Percentiles rank a stretch among this genome's conserved stretches.
These are phyloP conservation scores for Pionites leucogaster DNA, from an alignment of 2,113 vertebrate genomes.

Conservation along the genomic window DNA sequence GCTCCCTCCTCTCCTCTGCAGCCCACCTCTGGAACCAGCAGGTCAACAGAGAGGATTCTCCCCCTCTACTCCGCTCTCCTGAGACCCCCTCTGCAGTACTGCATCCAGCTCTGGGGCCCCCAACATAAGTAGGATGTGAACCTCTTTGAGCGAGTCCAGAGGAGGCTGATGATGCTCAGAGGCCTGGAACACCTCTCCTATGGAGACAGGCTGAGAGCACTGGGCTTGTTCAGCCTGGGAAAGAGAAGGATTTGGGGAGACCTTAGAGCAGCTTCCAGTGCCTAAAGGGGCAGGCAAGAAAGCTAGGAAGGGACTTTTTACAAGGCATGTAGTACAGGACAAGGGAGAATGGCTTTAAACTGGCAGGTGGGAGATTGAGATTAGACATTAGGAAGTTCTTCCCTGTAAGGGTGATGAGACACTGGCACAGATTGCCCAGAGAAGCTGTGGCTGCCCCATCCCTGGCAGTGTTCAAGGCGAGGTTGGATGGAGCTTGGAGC, in stretches of 20 bases:
- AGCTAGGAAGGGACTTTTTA: not conserved
- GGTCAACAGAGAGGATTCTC: not conserved
- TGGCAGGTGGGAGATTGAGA: rapidly evolving
- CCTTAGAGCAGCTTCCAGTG: not conserved
- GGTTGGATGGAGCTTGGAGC: rapidly evolving
- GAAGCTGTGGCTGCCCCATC: not conserved
- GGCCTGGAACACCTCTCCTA: not conserved
- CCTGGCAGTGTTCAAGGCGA: not conserved
- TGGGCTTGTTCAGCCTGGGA: not conserved
- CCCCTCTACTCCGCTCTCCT: not conserved
- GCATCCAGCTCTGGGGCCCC: not conserved
- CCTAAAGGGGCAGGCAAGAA: not conserved
- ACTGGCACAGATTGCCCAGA: not conserved
- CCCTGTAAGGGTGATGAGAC: too few species aligned
- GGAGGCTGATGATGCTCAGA: not conserved
- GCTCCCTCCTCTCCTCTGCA: not conserved
- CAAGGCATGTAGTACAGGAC: not conserved
- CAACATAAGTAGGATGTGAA: not conserved
- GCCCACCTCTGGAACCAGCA: not conserved
- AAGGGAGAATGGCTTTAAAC: not conserved
- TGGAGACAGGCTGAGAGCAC: not conserved
- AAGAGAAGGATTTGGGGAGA: not conserved
- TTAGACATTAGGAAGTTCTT: not conserved
- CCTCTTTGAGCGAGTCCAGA: rapidly evolving
- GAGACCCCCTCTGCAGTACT: not conserved